Conservation (phyloP, 2,113 vertebrate species). For the Tauraco erythrolophus region DNA sequence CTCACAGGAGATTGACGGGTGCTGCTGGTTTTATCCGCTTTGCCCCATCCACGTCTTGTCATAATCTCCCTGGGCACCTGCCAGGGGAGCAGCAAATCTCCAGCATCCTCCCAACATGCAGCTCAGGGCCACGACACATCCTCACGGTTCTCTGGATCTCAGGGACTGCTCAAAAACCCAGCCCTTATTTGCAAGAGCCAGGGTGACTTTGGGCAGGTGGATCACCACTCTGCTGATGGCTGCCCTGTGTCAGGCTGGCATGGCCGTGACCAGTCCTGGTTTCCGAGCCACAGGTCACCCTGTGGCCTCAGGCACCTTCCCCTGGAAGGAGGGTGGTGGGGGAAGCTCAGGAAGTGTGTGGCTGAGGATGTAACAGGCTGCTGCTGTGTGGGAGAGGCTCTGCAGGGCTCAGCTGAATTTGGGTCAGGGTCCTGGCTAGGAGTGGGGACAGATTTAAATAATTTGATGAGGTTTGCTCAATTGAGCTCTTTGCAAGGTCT, state of each 20-base stretch:
- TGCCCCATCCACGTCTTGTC: background rate
- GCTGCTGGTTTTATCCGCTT: background rate
- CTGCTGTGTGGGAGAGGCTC: background rate
- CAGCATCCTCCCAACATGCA: background rate
- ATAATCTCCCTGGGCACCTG: background rate
- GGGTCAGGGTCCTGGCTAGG: background rate
- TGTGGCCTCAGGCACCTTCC: background rate
- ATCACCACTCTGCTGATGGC: background rate
- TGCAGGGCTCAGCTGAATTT: background rate
- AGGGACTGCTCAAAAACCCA: background rate
- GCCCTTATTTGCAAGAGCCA: background rate
- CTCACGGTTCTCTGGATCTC: background rate
- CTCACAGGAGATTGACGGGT: background rate
- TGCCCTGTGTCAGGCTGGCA: background rate
- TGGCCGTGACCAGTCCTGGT: background rate
- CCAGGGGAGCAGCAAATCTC: background rate
- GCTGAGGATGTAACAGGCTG: background rate
- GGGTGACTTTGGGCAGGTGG: background rate
- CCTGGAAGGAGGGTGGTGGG: background rate
- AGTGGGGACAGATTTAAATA: background rate
- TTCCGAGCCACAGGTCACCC: background rate
- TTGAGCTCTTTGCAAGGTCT: background rate
- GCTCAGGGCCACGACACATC: background rate
- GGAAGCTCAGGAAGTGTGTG: rapidly evolving
- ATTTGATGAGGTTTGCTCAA: background rate